Base-by-base conservation (phyloP, 2,888 invertebrate genomes). In the Trichopoda pennipes region DNA sequence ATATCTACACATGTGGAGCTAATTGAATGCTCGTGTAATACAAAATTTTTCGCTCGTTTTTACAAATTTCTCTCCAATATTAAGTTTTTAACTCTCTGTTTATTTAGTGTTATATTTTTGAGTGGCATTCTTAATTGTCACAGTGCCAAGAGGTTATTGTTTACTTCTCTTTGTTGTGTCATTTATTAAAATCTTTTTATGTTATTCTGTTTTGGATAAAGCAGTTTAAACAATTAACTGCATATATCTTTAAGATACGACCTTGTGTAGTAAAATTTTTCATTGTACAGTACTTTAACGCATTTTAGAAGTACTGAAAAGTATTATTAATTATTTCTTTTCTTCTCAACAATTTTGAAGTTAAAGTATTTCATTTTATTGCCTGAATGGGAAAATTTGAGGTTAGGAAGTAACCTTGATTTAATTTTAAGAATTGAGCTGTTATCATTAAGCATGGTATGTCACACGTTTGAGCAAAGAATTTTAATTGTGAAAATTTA, bases 101-200 rank as follows among this genome's bases (percentile, higher is more conserved):
- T 75, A 75, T 53, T 14, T 42, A 7, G 0, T 16, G 14, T 21
- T 60, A 60, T 19, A 3, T 17, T n/a, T 56, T 64, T 9, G n/a
- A 12, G 3, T 70, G 78, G 61, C 78, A 75, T 82, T 82, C 53
- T 19, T 1, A 17, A 6, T 28, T 82, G 78, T 60, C 70, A 78
- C 49, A 19, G 14, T 70, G 78, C 19, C 78, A 82, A 61, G 74
- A 75, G 66, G 64, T 55, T 81, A 73, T 78, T 75, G 69, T 79
- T 79, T 82, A 70, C 66, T 75, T 58, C 51, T 14, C 44, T 68
- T 56, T 70, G 9, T 3, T 32, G 0, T 42, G 70, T 16, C 66
- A 66, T 75, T 79, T 79, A 64, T 63, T 60, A 9, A 1, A 9
- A 2, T 19, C 0, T 61, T 49, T 32, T 53, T 73, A 7, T 61